Percentiles rank a stretch among this genome's conserved stretches.
These are phyloP conservation scores for Philonicus albiceps DNA, from an alignment of 2,888 invertebrate species.

Conservation along the genomic window DNA sequence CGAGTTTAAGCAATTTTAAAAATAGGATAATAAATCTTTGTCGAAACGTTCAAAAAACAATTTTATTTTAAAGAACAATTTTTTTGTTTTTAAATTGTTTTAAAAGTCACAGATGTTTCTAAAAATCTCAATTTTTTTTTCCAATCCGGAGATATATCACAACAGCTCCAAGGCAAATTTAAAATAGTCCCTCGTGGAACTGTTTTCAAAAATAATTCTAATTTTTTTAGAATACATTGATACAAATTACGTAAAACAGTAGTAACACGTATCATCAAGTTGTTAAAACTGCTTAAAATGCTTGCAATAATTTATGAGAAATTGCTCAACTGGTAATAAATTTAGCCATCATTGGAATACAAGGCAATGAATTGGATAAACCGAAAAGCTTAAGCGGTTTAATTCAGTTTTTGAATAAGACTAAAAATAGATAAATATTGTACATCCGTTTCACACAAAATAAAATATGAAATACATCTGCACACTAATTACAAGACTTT, in stretches of 20 bases:
- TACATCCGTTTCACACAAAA: background rate
- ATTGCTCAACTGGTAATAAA: background rate
- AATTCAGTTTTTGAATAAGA: background rate
- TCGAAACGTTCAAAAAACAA: background rate
- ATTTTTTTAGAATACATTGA: background rate
- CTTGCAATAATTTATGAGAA: background rate
- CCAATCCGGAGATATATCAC: background rate
- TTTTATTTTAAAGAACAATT: background rate
- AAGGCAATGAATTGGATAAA: background rate
- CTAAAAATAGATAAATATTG: constrained; percentile 3
- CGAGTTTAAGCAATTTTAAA: background rate
- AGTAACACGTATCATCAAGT: background rate
- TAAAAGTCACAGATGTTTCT: background rate
- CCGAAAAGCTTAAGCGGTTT: background rate
- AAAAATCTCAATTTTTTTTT: background rate
- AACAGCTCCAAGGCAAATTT: background rate
- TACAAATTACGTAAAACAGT: background rate
- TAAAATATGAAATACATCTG: background rate
- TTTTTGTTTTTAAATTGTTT: background rate
- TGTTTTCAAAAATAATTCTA: background rate
- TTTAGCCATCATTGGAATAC: background rate
- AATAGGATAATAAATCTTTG: background rate
- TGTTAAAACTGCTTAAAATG: background rate
- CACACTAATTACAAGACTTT: background rate
- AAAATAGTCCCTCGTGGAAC: background rate